Evolutionary conservation across 2,888 invertebrate genomes (phyloP).

Genomic region (Aphidius colemani): DNA sequence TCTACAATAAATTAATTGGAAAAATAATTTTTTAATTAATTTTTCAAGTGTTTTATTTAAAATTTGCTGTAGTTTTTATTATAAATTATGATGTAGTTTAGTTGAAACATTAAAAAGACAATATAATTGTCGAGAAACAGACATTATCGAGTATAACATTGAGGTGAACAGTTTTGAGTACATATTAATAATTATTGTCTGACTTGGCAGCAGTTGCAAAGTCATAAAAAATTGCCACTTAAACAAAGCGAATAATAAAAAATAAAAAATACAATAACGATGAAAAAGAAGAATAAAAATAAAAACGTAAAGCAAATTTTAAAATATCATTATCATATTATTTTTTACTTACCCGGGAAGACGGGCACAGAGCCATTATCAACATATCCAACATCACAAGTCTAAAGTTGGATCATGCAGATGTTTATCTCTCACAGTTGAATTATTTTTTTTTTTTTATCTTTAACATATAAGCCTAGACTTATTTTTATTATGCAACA

Average conservation of each 20-base stretch:
- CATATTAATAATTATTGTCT: too few species aligned
- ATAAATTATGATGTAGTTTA: not conserved
- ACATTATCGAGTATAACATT: not conserved
- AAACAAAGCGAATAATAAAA: too few species aligned
- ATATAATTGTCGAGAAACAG: too few species aligned
- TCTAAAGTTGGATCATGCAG: slow-evolving; percentile 25
- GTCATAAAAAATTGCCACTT: too few species aligned
- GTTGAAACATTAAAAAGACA: not conserved
- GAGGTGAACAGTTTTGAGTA: not conserved
- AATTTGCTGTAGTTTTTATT: not conserved
- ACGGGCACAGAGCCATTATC: slow-evolving; percentile 26
- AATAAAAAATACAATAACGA: too few species aligned
- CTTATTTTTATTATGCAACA: too few species aligned
- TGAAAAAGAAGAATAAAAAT: too few species aligned
- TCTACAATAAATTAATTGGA: too few species aligned
- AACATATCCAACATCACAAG: slow-evolving; percentile 18
- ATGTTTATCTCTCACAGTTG: not conserved
- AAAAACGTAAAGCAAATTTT: not conserved
- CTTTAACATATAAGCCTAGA: too few species aligned
- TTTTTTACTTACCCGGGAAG: not conserved
- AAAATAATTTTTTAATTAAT: not conserved
- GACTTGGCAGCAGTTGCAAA: too few species aligned
- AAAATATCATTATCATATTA: not conserved
- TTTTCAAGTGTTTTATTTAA: not conserved
- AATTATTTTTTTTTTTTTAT: slow-evolving; percentile 4